A percentile compares a stretch with the other conserved stretches of the same genome.
These are phyloP conservation scores for Lepidurus arcticus DNA, from an alignment of 1,140 invertebrate genomes.

Conservation along the genomic window DNA sequence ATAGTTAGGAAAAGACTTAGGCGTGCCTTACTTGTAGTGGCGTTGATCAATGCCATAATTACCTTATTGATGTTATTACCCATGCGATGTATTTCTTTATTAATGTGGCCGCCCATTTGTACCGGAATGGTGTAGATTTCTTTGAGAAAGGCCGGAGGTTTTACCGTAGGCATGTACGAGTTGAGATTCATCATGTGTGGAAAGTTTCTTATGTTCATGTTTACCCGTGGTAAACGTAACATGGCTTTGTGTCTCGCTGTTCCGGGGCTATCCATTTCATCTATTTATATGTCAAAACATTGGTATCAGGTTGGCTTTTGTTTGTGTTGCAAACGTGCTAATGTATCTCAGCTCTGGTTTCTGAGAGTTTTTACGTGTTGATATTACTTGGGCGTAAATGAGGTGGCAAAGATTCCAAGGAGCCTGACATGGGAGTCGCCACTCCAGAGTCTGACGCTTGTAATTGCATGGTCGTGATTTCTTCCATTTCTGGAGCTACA, in stretches of 20 bases:
- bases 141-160: conserved; percentile 31
- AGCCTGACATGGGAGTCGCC: not conserved
- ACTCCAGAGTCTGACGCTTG: not conserved
- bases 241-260: not conserved
- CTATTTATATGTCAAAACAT: not conserved
- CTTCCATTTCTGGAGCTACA: not conserved
- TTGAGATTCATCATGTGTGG: conserved; percentile 33
- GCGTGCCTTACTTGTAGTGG: not conserved
- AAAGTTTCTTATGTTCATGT: conserved; percentile 29
- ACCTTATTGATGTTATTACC: conserved; percentile 31
- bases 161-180: conserved; percentile 31
- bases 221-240: conserved; percentile 28
- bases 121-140: conserved; percentile 31
- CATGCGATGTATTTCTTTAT: conserved; percentile 30
- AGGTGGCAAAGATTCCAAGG: not conserved
- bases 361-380: not conserved
- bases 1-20: conserved; percentile 19
- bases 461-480: not conserved
- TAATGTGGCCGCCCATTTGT: conserved; percentile 31
- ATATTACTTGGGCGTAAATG: not conserved
- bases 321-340: too few relatives aligned
- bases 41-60: not conserved
- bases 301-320: too few relatives aligned
- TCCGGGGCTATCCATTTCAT: not conserved
- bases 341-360: not conserved